Base-by-base conservation (phyloP, 2,888 invertebrate species). In the Stegophylla sp. region DNA sequence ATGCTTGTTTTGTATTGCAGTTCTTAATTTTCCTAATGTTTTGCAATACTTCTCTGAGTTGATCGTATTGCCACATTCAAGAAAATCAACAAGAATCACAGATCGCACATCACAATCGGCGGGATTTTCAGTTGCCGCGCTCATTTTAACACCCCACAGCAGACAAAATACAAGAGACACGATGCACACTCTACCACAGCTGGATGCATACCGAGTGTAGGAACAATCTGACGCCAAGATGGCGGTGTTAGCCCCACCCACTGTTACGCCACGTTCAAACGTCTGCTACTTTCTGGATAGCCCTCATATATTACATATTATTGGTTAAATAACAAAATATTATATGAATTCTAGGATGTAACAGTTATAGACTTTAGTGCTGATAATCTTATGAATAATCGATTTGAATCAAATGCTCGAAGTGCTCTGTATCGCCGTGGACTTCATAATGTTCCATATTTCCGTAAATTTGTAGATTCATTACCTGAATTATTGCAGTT, bases 361-460 rank as follows among this genome's bases (percentile, higher is more conserved):
- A 72, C 74, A 20, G 74, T 81, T 23, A 74, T 81, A 61, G 41
- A 81, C 10, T 81, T 72, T 74, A 66, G 66, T 64, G 66, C 81
- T 17, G 72, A 73, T 53, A 73, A 86, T 90, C 61, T 79, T 51
- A 61, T 48, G 41, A 34, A 79, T 61, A 79, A 79, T 61, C 79
- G 71, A 7, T 79, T 79, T 61, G 61, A 79, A 71, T 79, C 79
- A 71, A 79, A 79, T 71, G 79, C 79, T 51, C 69, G 79, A 69
- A 79, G 79, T 71, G 41, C 79, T 48, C 41, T 79, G 34, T 71
- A 71, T 34, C 59, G 79, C 9, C 85, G 86, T 72, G 89, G 89
- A 15, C 85, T 90, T 43, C 87, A 88, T 84, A 86, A 87, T 45
- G 89, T 90, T 1, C 89, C 89, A 0, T 89, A 89, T 83, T 88